Evolutionary conservation across 2,888 invertebrate species (phyloP), one percentile per base, ranked within the genome.

Genomic region (Tenthredo scrophulariae): DNA sequence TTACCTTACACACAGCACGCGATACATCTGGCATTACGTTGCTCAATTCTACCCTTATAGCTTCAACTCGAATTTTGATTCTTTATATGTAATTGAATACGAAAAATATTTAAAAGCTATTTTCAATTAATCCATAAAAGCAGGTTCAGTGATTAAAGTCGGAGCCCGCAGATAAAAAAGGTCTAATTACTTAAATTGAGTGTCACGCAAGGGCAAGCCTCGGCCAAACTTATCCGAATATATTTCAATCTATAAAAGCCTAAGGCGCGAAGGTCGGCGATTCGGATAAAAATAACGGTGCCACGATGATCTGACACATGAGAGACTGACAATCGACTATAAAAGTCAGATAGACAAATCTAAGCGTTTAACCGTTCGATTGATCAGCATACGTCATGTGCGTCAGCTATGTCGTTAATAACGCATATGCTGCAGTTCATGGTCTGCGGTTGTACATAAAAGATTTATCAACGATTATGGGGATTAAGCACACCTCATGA

Each of bases 401-500:
- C 26, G 22, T 26, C 7, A 26, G 70, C 15, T 18, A 6, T 33
- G 22, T 70, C 37, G 9, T 33, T 37, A 70, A 37, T 37, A 70
- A 37, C 70, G 70, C 70, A 62, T 62, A 62, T n/a, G n/a, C 22
- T 62, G 62, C 62, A 62, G 26, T 62, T 62, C 26, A 62, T 13
- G 26, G 26, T 62, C 62, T 46, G 46, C 75, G 46, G 15, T 75
- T n/a, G n/a, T 70, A 46, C 10, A 18, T 65, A 50, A 33, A 54
- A 80, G 80, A 80, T 80, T 80, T 80, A 43, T 65, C 80, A 65
- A 40, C 80, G 80, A 62, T 80, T 65, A 40, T 22, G 37, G 22
- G 80, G 80, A 80, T 80, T 80, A 80, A 65, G 58, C 65, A 80
- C 80, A 54, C 26, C 26, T 50, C 62, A 1, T 43, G 43, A 4